These are phyloP conservation scores for Ecliptopera silaceata DNA, from an alignment of 2,888 invertebrate genomes.

Conservation along the genomic window DNA sequence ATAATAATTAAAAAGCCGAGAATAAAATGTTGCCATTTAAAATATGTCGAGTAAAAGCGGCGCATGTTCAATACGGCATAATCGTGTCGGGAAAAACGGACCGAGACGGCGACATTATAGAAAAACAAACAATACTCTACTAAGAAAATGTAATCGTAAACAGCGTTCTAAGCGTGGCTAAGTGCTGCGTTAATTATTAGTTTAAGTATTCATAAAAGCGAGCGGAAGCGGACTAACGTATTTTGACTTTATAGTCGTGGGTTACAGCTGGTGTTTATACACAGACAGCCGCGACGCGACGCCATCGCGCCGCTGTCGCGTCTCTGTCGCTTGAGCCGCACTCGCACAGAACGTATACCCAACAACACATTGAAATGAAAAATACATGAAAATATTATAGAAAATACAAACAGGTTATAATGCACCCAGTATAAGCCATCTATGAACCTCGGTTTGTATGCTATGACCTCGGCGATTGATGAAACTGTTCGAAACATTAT, in stretches of 20 bases:
- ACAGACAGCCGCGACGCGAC: constrained; percentile 32
- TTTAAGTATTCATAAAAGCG: constrained; percentile 71
- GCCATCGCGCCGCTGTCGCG: background rate
- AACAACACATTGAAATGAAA: too few relatives aligned
- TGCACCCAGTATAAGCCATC: too few relatives aligned
- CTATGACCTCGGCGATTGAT: too few relatives aligned
- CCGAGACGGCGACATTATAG: constrained; percentile 53
- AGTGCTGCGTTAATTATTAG: constrained; percentile 72
- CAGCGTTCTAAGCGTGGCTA: constrained; percentile 66
- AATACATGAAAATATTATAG: too few relatives aligned
- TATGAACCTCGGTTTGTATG: too few relatives aligned
- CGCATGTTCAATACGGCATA: constrained; percentile 61
- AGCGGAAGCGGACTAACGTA: constrained; percentile 53
- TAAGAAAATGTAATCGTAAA: constrained; percentile 66
- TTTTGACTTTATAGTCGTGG: constrained; percentile 53
- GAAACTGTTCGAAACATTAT: too few relatives aligned
- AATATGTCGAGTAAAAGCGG: constrained; percentile 54
- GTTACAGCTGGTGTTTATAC: constrained; percentile 56
- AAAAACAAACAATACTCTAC: constrained; percentile 62
- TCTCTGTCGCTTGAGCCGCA: background rate
- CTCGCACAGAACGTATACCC: too few relatives aligned
- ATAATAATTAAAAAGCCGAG: constrained; percentile 60
- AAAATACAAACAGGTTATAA: too few relatives aligned
- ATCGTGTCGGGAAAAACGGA: constrained; percentile 60
- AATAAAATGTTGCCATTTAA: constrained; percentile 54